Percentiles rank a stretch among this genome's conserved stretches.
phyloP scores from a whole-genome alignment of 2,888 invertebrate species.

The Prosapia bicincta region DNA sequence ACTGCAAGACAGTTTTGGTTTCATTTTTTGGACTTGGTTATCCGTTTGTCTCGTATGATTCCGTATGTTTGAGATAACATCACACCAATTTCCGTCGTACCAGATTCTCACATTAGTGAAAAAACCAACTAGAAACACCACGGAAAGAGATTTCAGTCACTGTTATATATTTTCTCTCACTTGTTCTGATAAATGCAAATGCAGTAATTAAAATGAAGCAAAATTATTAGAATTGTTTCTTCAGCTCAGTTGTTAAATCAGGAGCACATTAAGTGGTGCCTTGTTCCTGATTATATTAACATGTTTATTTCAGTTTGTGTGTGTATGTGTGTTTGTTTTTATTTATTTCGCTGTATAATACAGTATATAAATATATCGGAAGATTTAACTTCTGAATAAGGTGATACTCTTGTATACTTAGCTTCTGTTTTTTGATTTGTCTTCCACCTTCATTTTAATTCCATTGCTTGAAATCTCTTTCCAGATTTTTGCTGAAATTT shows the following conservation, averaged over 20 bases:
- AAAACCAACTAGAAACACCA: constrained; percentile 2
- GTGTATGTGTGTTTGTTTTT: too few species aligned
- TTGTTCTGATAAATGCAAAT: background rate
- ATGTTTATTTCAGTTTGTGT: too few species aligned
- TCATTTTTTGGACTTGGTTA: constrained; percentile 50
- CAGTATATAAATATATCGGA: background rate
- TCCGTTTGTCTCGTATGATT: constrained; percentile 48
- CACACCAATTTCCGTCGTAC: background rate
- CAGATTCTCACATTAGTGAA: background rate
- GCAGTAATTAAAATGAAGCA: background rate
- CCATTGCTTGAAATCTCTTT: background rate
- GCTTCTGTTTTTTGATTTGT: background rate
- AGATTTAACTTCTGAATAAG: background rate
- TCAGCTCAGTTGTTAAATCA: background rate
- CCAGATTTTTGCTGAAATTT: background rate
- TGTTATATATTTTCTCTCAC: background rate
- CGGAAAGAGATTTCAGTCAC: background rate
- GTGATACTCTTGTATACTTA: background rate
- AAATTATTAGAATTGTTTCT: background rate
- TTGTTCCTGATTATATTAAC: background rate
- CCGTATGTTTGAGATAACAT: constrained; percentile 28
- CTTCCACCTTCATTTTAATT: background rate
- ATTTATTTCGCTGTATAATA: background rate
- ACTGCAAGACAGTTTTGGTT: constrained; percentile 52
- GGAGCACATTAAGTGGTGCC: background rate